These are phyloP conservation scores for Heliconius sara DNA, from an alignment of 2,888 invertebrate species.

Conservation along the genomic window DNA sequence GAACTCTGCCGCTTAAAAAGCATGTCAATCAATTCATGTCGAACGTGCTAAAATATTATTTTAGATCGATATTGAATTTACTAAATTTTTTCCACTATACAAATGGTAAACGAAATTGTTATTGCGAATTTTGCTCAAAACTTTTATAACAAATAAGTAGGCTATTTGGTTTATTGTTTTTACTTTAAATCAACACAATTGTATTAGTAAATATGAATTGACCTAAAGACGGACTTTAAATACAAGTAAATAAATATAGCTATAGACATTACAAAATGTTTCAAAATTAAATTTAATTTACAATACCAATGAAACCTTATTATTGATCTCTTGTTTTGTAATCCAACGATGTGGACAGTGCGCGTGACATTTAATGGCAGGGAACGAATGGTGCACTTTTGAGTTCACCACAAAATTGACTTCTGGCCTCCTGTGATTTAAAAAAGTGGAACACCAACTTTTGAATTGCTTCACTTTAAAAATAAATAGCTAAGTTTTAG, in stretches of 20 bases:
- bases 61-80: neutral
- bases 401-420: conserved; percentile 70
- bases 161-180: neutral
- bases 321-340: conserved; percentile 58
- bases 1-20: conserved; percentile 68
- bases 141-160: neutral
- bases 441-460: conserved; percentile 65
- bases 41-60: conserved; percentile 18
- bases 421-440: conserved; percentile 65
- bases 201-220: neutral
- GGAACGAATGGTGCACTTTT: conserved; percentile 62
- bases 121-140: neutral
- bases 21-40: conserved; percentile 78
- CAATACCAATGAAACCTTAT: conserved; percentile 28
- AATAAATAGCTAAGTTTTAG: neutral
- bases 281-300: neutral
- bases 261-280: neutral
- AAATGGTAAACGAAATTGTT: neutral
- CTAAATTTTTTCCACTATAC: neutral
- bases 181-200: neutral
- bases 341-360: conserved; percentile 63
- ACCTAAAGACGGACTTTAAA: neutral
- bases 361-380: conserved; percentile 71
- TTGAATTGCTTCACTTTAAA: neutral
- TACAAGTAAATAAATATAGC: conserved; percentile 8